Evolutionary conservation across 2,113 vertebrate genomes (phyloP).

Genomic region (Platichthys flesus): DNA sequence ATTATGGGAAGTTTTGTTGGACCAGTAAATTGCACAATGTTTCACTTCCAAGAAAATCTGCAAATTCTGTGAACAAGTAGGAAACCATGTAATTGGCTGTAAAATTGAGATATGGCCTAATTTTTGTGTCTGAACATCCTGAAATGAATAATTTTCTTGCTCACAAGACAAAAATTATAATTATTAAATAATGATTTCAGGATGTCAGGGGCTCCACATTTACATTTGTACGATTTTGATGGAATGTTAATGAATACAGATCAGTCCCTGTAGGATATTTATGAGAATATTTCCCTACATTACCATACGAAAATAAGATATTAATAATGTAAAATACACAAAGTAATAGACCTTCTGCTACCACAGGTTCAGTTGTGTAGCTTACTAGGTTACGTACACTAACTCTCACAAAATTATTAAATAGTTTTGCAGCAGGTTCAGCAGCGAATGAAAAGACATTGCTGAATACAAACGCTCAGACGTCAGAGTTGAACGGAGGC

Average conservation of each 20-base stretch:
- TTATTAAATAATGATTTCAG: background rate
- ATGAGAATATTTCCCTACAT: background rate
- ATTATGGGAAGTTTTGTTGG: background rate
- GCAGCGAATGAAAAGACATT: background rate
- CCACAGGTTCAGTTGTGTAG: background rate
- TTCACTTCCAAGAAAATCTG: background rate
- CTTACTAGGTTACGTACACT: background rate
- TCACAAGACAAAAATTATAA: background rate
- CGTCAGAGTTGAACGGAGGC: conserved; percentile 6
- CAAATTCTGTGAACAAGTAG: background rate
- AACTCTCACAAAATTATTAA: conserved; percentile 5
- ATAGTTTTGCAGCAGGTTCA: background rate
- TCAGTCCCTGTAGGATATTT: background rate
- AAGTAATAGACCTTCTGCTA: background rate
- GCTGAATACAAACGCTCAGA: background rate
- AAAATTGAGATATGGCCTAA: background rate
- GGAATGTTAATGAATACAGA: background rate
- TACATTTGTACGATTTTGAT: conserved; percentile 18
- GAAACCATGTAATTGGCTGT: background rate
- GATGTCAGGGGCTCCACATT: background rate
- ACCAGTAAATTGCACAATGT: background rate
- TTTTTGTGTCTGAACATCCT: background rate
- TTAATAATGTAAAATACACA: background rate
- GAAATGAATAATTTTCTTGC: background rate
- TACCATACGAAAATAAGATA: background rate